These are phyloP conservation scores for Mechanitis messenoides DNA, from an alignment of 2,888 invertebrate genomes.

Conservation along the genomic window DNA sequence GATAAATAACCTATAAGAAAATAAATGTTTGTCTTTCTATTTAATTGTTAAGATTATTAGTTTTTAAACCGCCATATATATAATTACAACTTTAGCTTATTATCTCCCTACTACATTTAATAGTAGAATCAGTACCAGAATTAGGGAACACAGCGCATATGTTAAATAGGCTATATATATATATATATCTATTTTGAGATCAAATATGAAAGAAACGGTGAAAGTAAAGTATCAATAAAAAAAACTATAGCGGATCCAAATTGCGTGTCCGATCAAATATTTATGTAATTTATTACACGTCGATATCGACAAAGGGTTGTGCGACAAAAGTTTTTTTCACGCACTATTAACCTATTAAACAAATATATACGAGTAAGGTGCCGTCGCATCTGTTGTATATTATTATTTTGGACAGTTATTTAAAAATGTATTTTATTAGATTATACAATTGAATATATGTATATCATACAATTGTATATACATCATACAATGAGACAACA, in stretches of 20 bases:
- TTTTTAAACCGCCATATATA: too few species aligned
- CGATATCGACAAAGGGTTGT: conserved; percentile 66
- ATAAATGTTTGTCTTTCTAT: too few species aligned
- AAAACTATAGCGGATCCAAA: conserved; percentile 26
- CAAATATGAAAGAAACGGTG: not conserved
- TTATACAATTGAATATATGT: conserved; percentile 5
- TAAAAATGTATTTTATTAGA: not conserved
- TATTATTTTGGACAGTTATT: conserved; percentile 46
- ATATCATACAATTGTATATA: conserved; percentile 28
- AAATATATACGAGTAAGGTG: conserved; percentile 32
- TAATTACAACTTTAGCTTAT: too few species aligned
- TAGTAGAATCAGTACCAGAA: too few species aligned
- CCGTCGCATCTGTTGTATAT: conserved; percentile 22
- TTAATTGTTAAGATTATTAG: too few species aligned
- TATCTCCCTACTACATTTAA: too few species aligned
- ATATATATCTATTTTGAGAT: too few species aligned
- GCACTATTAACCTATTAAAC: conserved; percentile 62
- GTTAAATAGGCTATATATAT: too few species aligned
- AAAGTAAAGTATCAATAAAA: conserved; percentile 8
- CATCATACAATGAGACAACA: conserved; percentile 21
- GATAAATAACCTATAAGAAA: too few species aligned
- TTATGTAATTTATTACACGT: conserved; percentile 64
- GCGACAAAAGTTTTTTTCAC: conserved; percentile 54
- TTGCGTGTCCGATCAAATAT: conserved; percentile 68
- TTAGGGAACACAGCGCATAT: too few species aligned